A percentile compares a stretch with the other conserved stretches of the same genome.
phyloP scores from a whole-genome alignment of 2,888 invertebrate genomes.

The Silvanus unidentatus region DNA sequence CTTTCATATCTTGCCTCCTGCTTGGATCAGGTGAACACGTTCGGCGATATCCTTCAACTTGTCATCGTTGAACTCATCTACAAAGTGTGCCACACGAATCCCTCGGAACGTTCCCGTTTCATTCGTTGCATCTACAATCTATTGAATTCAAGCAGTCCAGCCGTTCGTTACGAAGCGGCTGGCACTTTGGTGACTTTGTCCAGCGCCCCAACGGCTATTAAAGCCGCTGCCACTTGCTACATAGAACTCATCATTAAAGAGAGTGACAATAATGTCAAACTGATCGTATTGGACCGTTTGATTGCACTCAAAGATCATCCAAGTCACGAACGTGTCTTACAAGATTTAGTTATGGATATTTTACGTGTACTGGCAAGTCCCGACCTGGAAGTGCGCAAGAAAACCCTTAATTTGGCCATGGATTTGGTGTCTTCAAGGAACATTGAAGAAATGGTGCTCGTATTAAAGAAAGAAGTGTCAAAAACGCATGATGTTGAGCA shows the following conservation, averaged over 20 bases:
- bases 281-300: slow-evolving; percentile 93
- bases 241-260: slow-evolving; percentile 99
- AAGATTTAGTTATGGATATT: slow-evolving; percentile 95
- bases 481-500: slow-evolving; percentile 80
- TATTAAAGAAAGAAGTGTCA: slow-evolving; percentile 87
- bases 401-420: slow-evolving; percentile 57
- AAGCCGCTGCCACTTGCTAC: slow-evolving; percentile 87
- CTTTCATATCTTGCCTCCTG: slow-evolving; percentile 87
- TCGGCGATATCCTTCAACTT: slow-evolving; percentile 95
- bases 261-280: slow-evolving; percentile 98
- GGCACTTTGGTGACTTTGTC: slow-evolving; percentile 96
- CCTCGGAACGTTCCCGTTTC: slow-evolving; percentile 90
- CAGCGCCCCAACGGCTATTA: slow-evolving; percentile 93
- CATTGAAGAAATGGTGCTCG: slow-evolving; percentile 91
- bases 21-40: slow-evolving; percentile 87
- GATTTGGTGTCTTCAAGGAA: slow-evolving; percentile 88
- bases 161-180: slow-evolving; percentile 97
- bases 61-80: slow-evolving; percentile 99
- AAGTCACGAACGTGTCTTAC: slow-evolving; percentile 77
- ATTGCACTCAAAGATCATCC: slow-evolving; percentile 80
- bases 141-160: slow-evolving; percentile 89
- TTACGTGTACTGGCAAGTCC: slow-evolving; percentile 86
- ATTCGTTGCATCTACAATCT: slow-evolving; percentile 98
- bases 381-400: slow-evolving; percentile 73
- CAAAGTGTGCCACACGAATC: slow-evolving; percentile 97